Conservation (phyloP, 2,113 vertebrate genomes). For the Girardinichthys multiradiatus region DNA sequence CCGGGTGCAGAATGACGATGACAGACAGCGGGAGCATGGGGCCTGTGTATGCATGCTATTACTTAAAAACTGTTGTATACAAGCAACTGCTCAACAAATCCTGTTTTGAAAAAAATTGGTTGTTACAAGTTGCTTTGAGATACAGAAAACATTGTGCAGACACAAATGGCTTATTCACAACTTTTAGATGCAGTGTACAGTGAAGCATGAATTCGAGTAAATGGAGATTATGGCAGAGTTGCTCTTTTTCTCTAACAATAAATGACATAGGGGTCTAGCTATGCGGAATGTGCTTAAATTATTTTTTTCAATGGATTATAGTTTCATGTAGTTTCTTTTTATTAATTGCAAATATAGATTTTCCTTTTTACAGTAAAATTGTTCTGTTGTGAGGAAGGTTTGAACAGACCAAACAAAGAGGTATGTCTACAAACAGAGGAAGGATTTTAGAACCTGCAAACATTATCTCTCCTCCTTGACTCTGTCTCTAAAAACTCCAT, state of each 20-base stretch:
- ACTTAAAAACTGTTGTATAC: slow-evolving; percentile 3
- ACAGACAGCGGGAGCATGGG: slow-evolving; percentile 26
- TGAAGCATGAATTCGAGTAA: not conserved
- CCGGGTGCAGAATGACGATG: slow-evolving; percentile 27
- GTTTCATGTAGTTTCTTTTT: slow-evolving; percentile 17
- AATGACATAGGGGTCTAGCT: slow-evolving; percentile 5
- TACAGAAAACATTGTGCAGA: not conserved
- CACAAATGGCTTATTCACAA: not conserved
- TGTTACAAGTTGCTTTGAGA: not conserved
- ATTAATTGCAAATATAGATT: slow-evolving; percentile 16
- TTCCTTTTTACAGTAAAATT: slow-evolving; percentile 16
- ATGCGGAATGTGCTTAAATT: slow-evolving; percentile 37
- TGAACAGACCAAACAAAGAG: not conserved
- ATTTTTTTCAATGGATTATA: slow-evolving; percentile 45
- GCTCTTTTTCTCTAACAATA: not conserved
- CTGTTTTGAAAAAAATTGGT: not conserved
- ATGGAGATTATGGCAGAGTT: not conserved
- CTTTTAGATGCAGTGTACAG: not conserved
- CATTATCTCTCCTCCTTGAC: not conserved
- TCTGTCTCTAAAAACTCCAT: not conserved
- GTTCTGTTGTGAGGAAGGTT: slow-evolving; percentile 19
- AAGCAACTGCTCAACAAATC: not conserved
- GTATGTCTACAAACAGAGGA: not conserved
- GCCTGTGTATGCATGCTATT: slow-evolving; percentile 8
- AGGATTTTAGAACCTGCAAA: slow-evolving; percentile 4